Base-by-base conservation (phyloP, 2,797 vertebrate species). In the Sylvia borin region DNA sequence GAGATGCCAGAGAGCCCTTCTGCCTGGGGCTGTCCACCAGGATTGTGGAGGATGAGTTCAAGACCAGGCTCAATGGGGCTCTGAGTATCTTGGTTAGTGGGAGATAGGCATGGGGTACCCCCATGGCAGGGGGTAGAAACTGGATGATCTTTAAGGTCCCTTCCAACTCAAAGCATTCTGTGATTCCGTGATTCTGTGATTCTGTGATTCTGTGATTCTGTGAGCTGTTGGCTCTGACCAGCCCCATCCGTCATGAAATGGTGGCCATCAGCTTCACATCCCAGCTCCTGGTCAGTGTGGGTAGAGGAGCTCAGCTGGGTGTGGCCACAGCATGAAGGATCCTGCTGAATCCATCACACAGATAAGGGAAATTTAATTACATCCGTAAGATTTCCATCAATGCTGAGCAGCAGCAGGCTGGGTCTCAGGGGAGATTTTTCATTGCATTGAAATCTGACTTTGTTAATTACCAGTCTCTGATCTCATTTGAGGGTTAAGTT, bases 391-490 rank as follows among this genome's bases (percentile, higher is more conserved):
- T 87, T 88, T 77, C 77, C 77, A 83, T 83, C 73, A 55, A 11
- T 34, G 50, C 32, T 29, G 61, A 77, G 62, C 81, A 77, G 91
- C 74, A 53, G 80, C n/a, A 66, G 62, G 51, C 82, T 86, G 73
- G 11, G 47, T 85, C 93, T 84, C 87, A 8, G 50, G 90, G 75
- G 94, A 93, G 51, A 82, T 38, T 83, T 95, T 76, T 75, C 82
- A 55, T 34, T 73, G 89, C 24, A 1, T 25, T 71, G 82, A 90
- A 92, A 90, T 73, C 47, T 86, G 90, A 86, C 90, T 92, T 95
- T 82, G 93, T 97, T 97, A 95, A 97, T 95, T 93, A 95, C 54
- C 84, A 75, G 68, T 47, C 45, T 70, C 91, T 91, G 90, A 94
- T 96, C 90, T 94, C 93, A 70, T 96, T 81, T 91, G 92, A 84